Evolutionary conservation across 2,888 invertebrate genomes (phyloP), one percentile per base, ranked within the genome.

Genomic region (Napeogenes inachia): DNA sequence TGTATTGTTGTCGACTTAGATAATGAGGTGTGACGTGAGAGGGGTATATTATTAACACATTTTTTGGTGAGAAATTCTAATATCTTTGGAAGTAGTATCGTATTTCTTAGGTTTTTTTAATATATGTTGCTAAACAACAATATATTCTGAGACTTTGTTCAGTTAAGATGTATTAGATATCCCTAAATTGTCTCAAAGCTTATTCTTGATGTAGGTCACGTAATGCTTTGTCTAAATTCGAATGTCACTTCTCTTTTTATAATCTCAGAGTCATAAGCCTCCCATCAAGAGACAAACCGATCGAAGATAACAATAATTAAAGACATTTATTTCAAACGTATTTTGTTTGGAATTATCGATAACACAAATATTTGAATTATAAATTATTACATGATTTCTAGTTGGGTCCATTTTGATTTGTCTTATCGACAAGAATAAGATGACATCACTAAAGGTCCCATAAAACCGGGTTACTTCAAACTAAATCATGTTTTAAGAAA

Each of bases 321-420:
- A 67, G 68, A 64, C 69, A 75, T 78, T 75, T 79, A 82, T 80
- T 77, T 76, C 64, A 61, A 64, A 54, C 65, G 67, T 67, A 68
- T 71, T 70, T 66, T 67, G 61, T 69, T 63, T 66, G 62, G 61
- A 73, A 72, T 75, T 77, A 77, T 79, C 75, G 68, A 73, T 73
- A 69, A 72, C 76, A 82, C 56, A 54, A 62, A 67, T 64, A 62
- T 80, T 81, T 77, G 71, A 70, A 75, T 68, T 65, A 73, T 71
- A 68, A 75, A 77, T 81, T 78, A 77, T 81, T 76, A 75, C 69
- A 50, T 50, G 50, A 30, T 50, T 30, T 50, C 21, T 50, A 30
- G 50, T 71, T 71, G 76, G 76, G 71, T 78, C 83, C 82, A 86
- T 87, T 87, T 87, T 81, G 78, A 85, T 84, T 84, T 79, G 73